These are phyloP conservation scores for Cremastinae sp. DNA, from an alignment of 2,888 invertebrate genomes.

Conservation along the genomic window DNA sequence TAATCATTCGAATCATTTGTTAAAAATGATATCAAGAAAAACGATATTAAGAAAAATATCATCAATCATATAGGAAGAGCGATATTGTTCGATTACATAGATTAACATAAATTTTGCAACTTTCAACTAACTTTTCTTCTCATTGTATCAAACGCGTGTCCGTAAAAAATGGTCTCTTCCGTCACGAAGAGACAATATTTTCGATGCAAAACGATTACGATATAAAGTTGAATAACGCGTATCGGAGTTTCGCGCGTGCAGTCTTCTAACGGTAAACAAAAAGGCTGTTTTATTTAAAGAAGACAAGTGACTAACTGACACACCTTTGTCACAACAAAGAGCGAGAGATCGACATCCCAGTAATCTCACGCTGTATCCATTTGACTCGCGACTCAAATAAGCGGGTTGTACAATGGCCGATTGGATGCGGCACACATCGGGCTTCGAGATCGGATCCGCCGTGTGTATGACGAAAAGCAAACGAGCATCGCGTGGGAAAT, in stretches of 20 bases:
- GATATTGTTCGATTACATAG: too few species aligned
- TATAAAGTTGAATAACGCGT: neutral
- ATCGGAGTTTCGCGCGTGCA: neutral
- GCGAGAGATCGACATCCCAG: conserved; percentile 16
- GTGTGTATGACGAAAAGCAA: conserved; percentile 17
- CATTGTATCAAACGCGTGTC: too few species aligned
- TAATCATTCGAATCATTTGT: too few species aligned
- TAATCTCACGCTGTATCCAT: conserved; percentile 20
- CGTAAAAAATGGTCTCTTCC: too few species aligned
- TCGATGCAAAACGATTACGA: neutral
- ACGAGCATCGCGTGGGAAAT: conserved; percentile 47
- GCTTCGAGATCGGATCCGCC: neutral
- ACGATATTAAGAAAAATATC: too few species aligned
- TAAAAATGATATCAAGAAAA: too few species aligned
- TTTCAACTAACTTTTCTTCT: too few species aligned
- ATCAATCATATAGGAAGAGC: too few species aligned
- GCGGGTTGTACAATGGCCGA: conserved; percentile 21
- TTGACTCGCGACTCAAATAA: conserved; percentile 14
- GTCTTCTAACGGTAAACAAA: conserved; percentile 9
- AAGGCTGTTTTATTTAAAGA: neutral
- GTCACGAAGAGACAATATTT: too few species aligned
- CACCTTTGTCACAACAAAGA: conserved; percentile 35
- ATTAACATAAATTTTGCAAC: too few species aligned
- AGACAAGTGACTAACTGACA: conserved; percentile 2
- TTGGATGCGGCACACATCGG: neutral